Percentiles rank a stretch among this genome's conserved stretches.
Evolutionary conservation across 2,797 vertebrate species (phyloP).

Genomic region (Muraenolepis orangiensis): DNA sequence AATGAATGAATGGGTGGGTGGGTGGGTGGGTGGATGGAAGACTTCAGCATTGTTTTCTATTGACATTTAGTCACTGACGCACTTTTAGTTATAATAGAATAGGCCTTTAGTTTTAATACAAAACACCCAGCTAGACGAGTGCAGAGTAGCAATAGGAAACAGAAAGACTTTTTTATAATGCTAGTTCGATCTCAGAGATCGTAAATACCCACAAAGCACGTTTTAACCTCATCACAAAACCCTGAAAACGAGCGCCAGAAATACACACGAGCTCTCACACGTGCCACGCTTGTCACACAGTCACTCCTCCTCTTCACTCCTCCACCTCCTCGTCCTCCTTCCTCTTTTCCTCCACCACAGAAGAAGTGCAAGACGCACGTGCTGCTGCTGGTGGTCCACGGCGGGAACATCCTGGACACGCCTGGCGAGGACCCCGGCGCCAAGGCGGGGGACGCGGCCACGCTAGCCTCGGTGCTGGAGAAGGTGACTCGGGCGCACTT

Average conservation of each 20-base stretch:
- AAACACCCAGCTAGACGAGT: background rate
- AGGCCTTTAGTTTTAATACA: background rate
- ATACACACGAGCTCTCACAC: too few species aligned
- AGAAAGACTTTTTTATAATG: background rate
- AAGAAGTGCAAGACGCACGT: slow-evolving; percentile 87
- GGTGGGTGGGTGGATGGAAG: too few species aligned
- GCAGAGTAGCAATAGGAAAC: background rate
- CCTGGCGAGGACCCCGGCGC: slow-evolving; percentile 82
- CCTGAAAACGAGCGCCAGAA: too few species aligned
- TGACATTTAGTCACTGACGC: background rate
- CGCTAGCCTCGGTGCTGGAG: slow-evolving; percentile 86
- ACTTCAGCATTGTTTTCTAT: background rate
- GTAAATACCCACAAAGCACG: background rate
- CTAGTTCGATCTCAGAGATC: too few species aligned
- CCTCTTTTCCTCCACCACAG: too few species aligned
- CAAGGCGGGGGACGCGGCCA: slow-evolving; percentile 85
- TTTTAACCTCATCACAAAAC: too few species aligned
- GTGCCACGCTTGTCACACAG: too few species aligned
- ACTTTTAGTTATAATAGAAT: too few species aligned
- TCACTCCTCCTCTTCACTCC: too few species aligned
- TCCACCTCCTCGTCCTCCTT: background rate
- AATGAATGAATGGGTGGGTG: background rate
- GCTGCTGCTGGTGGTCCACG: slow-evolving; percentile 90
- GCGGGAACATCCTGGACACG: slow-evolving; percentile 90
- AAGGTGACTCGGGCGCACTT: slow-evolving; percentile 90